Evolutionary conservation across 64 coral and sea anemone species (phyloP).

Genomic region (Cladopsammia gracilis): DNA sequence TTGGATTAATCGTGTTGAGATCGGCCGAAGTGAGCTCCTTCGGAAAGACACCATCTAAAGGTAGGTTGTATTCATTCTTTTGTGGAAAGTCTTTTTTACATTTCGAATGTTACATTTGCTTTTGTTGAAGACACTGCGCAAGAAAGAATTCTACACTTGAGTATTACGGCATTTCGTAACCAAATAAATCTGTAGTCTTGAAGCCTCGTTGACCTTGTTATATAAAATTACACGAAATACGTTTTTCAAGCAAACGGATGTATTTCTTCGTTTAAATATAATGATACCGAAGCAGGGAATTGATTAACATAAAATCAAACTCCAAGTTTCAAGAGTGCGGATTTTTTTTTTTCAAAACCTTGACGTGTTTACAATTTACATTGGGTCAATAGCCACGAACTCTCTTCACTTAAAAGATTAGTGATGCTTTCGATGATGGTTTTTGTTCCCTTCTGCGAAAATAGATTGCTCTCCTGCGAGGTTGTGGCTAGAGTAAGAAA

Average conservation of each 20-base stretch:
- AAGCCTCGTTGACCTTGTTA: not conserved
- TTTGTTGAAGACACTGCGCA: not conserved
- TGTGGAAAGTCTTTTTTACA: not conserved
- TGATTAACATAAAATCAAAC: too few species aligned
- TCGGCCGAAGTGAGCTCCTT: not conserved
- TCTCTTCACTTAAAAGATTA: not conserved
- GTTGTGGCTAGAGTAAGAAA: slow-evolving; percentile 5
- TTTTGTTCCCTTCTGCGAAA: not conserved
- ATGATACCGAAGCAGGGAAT: too few species aligned
- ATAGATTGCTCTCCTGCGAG: not conserved
- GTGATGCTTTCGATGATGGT: not conserved
- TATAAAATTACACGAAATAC: not conserved
- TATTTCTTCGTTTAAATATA: not conserved
- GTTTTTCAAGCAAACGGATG: not conserved
- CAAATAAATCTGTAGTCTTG: not conserved
- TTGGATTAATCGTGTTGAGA: slow-evolving; percentile 24
- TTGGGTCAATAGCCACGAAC: not conserved
- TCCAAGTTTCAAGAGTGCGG: too few species aligned
- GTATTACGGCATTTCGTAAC: slow-evolving; percentile 3
- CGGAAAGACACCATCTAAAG: not conserved
- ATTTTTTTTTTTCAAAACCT: not conserved
- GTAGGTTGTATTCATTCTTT: not conserved
- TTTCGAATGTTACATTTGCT: not conserved
- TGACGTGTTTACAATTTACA: not conserved
- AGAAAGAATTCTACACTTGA: not conserved